phyloP scores from a whole-genome alignment of 2,113 vertebrate species.

The Podarcis raffonei region DNA sequence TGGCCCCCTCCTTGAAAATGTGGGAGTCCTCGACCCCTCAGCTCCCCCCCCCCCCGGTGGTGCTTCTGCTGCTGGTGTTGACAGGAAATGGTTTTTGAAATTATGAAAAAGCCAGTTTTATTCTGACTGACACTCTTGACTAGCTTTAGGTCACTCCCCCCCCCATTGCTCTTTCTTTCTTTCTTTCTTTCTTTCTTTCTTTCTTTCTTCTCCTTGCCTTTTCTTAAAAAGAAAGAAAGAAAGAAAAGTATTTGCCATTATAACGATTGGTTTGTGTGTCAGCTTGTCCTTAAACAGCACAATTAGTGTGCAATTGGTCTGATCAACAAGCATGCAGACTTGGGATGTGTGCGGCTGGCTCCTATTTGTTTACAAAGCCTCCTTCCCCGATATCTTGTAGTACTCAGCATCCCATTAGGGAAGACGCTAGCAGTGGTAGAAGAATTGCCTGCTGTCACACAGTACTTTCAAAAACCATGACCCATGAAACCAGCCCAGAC shows the following conservation, averaged over 20 bases:
- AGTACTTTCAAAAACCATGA: background rate
- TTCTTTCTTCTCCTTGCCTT: background rate
- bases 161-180: too few species aligned
- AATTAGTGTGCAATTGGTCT: conserved; percentile 24
- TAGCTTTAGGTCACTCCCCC: background rate
- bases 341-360: background rate
- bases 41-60: too few species aligned
- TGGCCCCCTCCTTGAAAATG: too few species aligned
- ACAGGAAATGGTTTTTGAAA: background rate
- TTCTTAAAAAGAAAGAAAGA: conserved; percentile 1
- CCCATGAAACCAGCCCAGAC: background rate
- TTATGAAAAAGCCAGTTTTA: background rate
- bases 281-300: conserved; percentile 21
- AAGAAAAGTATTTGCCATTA: background rate
- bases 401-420: background rate
- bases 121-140: background rate
- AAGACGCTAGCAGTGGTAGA: conserved; percentile 6
- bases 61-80: background rate
- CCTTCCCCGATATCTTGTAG: background rate
- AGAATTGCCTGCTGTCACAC: background rate
- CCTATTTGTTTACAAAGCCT: background rate
- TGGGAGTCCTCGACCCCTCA: too few species aligned
- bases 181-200: background rate
- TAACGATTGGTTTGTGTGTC: background rate
- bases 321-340: background rate